Percentiles rank a stretch among this genome's conserved stretches.
Evolutionary conservation across 92 coral and sea anemone species (phyloP).

Genomic region (Hydrozoanthus gracilis): DNA sequence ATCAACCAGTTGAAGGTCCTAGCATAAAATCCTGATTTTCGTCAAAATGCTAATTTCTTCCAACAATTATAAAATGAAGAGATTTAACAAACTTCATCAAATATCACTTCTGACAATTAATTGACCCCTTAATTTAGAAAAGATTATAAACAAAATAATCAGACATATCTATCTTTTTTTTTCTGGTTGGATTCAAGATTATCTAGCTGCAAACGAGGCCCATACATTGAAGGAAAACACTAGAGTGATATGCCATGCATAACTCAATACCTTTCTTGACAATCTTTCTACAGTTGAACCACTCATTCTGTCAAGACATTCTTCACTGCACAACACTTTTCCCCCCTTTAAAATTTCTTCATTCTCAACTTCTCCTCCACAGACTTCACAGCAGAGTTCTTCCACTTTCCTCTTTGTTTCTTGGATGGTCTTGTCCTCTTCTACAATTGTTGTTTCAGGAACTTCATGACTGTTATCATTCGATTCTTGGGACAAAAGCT

Average conservation of each 20-base stretch:
- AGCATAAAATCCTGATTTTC: not conserved
- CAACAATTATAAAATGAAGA: too few species aligned
- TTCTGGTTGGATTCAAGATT: too few species aligned
- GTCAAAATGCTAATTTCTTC: not conserved
- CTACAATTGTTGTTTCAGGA: conserved; percentile 1
- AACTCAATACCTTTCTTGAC: not conserved
- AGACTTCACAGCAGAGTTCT: conserved; percentile 57
- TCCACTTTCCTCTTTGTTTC: conserved; percentile 1
- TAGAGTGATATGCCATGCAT: too few species aligned
- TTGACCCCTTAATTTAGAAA: too few species aligned
- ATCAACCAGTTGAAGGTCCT: too few species aligned
- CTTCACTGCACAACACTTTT: conserved; percentile 80
- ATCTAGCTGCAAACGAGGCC: too few species aligned
- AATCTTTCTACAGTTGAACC: not conserved
- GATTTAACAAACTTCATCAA: too few species aligned
- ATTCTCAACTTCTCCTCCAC: conserved; percentile 71
- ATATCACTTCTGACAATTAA: too few species aligned
- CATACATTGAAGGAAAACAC: too few species aligned
- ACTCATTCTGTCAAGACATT: conserved; percentile 58
- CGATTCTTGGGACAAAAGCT: not conserved
- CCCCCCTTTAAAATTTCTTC: conserved; percentile 64
- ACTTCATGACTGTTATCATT: not conserved
- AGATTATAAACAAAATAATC: too few species aligned
- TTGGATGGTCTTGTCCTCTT: not conserved
- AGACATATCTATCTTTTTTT: too few species aligned